These are phyloP conservation scores for Ranitomeya variabilis DNA, from an alignment of 2,113 vertebrate genomes.

Conservation along the genomic window DNA sequence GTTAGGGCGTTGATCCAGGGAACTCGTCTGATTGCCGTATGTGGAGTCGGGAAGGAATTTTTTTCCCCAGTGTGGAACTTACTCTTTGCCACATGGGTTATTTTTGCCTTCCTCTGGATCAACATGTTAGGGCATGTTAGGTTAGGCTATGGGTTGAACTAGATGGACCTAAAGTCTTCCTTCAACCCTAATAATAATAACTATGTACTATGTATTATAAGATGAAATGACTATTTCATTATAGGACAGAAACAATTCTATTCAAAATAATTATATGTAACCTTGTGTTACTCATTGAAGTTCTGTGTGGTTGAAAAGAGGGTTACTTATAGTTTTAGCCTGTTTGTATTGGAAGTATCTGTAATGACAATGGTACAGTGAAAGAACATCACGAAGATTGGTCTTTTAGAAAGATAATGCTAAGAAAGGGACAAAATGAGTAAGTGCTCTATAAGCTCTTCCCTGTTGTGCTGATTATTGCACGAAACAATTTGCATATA, in stretches of 20 bases:
- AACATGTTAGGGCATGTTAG: too few species aligned
- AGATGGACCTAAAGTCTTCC: too few species aligned
- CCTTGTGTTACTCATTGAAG: background rate
- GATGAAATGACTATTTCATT: background rate
- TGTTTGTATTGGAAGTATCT: background rate
- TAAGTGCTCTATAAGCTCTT: constrained; percentile 32
- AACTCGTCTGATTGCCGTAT: too few species aligned
- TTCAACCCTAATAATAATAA: too few species aligned
- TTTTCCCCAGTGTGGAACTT: too few species aligned
- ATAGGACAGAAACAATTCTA: background rate
- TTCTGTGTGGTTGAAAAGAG: background rate
- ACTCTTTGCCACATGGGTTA: too few species aligned
- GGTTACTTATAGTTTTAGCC: background rate
- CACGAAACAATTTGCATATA: constrained; percentile 42
- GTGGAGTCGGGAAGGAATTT: too few species aligned
- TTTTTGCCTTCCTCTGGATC: too few species aligned
- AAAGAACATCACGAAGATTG: constrained; percentile 9
- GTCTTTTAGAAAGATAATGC: background rate
- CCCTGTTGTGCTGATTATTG: constrained; percentile 43
- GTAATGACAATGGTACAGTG: background rate
- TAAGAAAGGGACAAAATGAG: constrained; percentile 32
- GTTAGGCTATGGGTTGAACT: too few species aligned
- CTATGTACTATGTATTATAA: background rate
- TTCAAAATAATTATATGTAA: background rate
- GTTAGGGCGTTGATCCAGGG: too few species aligned